These are phyloP conservation scores for Caenorhabditis wallacei DNA, from an alignment of 2,888 invertebrate species.

Conservation along the genomic window DNA sequence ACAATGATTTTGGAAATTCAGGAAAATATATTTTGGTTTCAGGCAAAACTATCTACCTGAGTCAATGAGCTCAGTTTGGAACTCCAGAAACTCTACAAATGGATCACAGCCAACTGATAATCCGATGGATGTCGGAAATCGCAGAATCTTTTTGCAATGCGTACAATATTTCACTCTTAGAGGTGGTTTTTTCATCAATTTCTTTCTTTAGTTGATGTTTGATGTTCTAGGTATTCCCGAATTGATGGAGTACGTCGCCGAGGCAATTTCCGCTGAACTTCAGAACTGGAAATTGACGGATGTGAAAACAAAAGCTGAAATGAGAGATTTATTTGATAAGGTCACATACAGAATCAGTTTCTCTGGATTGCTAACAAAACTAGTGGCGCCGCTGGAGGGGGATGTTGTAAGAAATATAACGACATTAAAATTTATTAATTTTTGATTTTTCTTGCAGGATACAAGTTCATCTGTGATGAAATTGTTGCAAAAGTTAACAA, in stretches of 20 bases:
- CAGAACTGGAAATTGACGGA: slow-evolving; percentile 54
- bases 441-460: slow-evolving; percentile 26
- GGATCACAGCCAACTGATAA: slow-evolving; percentile 10
- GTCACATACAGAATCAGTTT: slow-evolving; percentile 56
- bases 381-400: slow-evolving; percentile 67
- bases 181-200: slow-evolving; percentile 64
- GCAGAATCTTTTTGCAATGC: slow-evolving; percentile 75
- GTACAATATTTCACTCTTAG: slow-evolving; percentile 74
- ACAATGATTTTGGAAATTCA: slow-evolving; percentile 4
- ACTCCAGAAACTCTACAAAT: slow-evolving; percentile 1
- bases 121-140: slow-evolving; percentile 63
- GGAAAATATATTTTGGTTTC: slow-evolving; percentile 1
- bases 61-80: slow-evolving; percentile 30
- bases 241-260: slow-evolving; percentile 64
- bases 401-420: slow-evolving; percentile 15
- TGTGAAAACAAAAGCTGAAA: slow-evolving; percentile 44
- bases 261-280: slow-evolving; percentile 60
- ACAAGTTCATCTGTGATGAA: slow-evolving; percentile 43
- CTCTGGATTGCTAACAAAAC: slow-evolving; percentile 48
- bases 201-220: neutral
- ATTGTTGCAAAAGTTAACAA: slow-evolving; percentile 65
- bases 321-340: slow-evolving; percentile 62
- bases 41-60: slow-evolving; percentile 57
- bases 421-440: no score
- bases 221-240: slow-evolving; percentile 63